Conservation (phyloP, 2,113 vertebrate genomes). For the Coreoperca whiteheadi region DNA sequence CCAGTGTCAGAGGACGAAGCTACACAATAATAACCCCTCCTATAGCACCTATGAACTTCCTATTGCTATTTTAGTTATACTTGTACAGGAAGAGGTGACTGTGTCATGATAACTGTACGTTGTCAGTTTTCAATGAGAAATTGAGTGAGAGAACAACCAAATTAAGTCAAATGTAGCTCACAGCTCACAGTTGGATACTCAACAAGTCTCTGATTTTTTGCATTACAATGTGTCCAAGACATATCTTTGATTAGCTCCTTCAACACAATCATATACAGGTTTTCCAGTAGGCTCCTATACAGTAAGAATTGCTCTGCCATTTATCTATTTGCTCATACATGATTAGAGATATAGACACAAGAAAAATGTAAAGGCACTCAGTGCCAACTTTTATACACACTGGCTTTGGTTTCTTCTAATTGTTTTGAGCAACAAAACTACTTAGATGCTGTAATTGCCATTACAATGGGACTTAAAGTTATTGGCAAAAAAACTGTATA, state of each 20-base stretch:
- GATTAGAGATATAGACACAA: not conserved
- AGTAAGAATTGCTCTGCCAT: slow-evolving; percentile 27
- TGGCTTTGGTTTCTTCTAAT: not conserved
- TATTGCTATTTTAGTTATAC: not conserved
- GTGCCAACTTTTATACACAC: not conserved
- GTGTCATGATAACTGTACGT: not conserved
- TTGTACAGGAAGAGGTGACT: not conserved
- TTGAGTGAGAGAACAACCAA: not conserved
- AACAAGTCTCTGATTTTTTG: not conserved
- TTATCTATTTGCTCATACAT: not conserved
- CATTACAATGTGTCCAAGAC: not conserved
- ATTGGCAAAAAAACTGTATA: not conserved
- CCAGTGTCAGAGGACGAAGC: too few species aligned
- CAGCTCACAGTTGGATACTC: not conserved
- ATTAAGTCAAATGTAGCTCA: not conserved
- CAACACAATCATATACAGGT: not conserved
- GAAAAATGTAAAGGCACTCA: not conserved
- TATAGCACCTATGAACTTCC: not conserved
- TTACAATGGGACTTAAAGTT: not conserved
- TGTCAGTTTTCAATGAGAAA: not conserved
- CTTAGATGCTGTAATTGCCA: not conserved
- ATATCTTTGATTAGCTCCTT: slow-evolving; percentile 5
- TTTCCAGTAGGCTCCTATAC: not conserved
- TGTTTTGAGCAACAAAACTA: too few species aligned
- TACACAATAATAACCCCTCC: not conserved